A percentile compares a stretch with the other conserved stretches of the same genome.
phyloP scores from a whole-genome alignment of 2,797 vertebrate species.

The Serranus cabrilla region DNA sequence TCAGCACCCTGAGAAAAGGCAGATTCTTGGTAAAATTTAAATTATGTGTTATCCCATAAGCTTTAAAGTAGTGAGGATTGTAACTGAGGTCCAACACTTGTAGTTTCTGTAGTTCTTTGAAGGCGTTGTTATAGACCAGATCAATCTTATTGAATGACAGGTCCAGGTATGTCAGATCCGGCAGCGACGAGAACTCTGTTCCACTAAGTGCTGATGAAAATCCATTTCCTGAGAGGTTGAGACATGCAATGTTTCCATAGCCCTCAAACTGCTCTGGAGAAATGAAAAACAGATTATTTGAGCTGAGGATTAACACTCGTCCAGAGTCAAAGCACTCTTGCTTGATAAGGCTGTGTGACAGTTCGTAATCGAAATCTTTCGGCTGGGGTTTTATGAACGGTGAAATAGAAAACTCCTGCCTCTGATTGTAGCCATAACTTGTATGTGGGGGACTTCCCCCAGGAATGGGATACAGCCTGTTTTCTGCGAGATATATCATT shows the following conservation, averaged over 20 bases:
- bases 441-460: fast-evolving
- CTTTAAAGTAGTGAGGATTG: slow-evolving; percentile 87
- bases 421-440: background rate
- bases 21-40: slow-evolving; percentile 86
- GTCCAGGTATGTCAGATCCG: slow-evolving; percentile 87
- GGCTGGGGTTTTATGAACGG: slow-evolving; percentile 18
- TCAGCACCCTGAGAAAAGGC: slow-evolving; percentile 84
- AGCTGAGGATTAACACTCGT: slow-evolving; percentile 86
- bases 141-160: slow-evolving; percentile 87
- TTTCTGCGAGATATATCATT: slow-evolving; percentile 88
- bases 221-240: slow-evolving; percentile 89
- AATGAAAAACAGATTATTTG: slow-evolving; percentile 89
- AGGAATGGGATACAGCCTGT: slow-evolving; percentile 84
- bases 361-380: slow-evolving; percentile 40
- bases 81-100: slow-evolving; percentile 86
- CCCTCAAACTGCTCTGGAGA: slow-evolving; percentile 80
- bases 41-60: slow-evolving; percentile 82
- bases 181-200: slow-evolving; percentile 82
- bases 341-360: slow-evolving; percentile 77
- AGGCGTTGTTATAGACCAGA: slow-evolving; percentile 84
- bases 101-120: slow-evolving; percentile 80
- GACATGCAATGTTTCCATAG: slow-evolving; percentile 85
- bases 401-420: slow-evolving; percentile 37
- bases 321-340: slow-evolving; percentile 82
- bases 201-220: slow-evolving; percentile 85